Percentiles rank a stretch among this genome's conserved stretches.
Conservation (phyloP, 2,113 vertebrate genomes). For the Engraulis encrasicolus region DNA sequence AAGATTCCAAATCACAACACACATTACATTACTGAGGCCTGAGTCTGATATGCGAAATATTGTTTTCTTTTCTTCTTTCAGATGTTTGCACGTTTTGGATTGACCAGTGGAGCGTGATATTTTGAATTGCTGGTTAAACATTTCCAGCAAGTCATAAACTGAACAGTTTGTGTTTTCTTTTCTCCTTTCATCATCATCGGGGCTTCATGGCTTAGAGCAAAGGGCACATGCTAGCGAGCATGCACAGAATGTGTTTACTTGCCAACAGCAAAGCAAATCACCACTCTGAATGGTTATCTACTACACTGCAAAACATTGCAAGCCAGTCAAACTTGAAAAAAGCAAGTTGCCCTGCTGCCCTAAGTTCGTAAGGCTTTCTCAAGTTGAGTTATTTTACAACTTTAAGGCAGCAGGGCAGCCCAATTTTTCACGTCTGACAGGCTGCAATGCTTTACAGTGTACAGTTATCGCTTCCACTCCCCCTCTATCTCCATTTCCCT, state of each 20-base stretch:
- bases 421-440: too few species aligned
- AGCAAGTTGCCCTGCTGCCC: too few species aligned
- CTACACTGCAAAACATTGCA: not conserved
- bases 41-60: not conserved
- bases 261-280: not conserved
- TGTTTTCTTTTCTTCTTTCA: not conserved
- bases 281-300: not conserved
- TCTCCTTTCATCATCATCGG: not conserved
- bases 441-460: too few species aligned
- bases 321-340: too few species aligned
- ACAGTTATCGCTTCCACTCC: too few species aligned
- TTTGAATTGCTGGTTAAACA: conserved; percentile 40
- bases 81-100: not conserved
- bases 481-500: too few species aligned
- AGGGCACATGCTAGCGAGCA: conserved; percentile 6
- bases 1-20: not conserved
- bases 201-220: conserved; percentile 32
- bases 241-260: not conserved
- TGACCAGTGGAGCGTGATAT: not conserved
- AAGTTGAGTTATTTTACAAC: too few species aligned
- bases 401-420: too few species aligned
- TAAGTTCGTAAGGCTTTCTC: too few species aligned
- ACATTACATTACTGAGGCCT: not conserved
- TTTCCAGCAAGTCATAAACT: conserved; percentile 42
- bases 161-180: not conserved